Evolutionary conservation across 2,797 vertebrate species (phyloP).

Genomic region (Adrianichthys oophorus): DNA sequence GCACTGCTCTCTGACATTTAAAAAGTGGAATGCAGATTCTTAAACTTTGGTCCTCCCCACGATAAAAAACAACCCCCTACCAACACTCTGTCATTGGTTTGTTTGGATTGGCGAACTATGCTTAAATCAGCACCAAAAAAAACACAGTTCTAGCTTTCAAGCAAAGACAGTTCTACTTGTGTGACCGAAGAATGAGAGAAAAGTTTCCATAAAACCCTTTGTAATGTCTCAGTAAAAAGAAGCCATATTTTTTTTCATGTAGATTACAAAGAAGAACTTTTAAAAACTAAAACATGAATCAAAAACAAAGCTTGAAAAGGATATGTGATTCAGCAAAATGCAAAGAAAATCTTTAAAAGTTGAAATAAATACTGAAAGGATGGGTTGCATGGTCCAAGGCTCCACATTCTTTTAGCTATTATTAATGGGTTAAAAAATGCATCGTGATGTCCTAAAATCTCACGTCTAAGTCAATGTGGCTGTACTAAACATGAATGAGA

Average conservation of each 20-base stretch:
- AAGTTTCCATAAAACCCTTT: background rate
- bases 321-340: too few species aligned
- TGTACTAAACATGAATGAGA: conserved; percentile 33
- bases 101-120: background rate
- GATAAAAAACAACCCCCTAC: background rate
- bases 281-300: too few species aligned
- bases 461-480: conserved; percentile 39
- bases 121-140: background rate
- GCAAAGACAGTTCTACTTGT: background rate
- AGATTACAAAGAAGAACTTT: too few species aligned
- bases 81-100: too few species aligned
- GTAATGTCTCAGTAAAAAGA: too few species aligned
- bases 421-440: conserved; percentile 17
- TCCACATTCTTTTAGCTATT: background rate
- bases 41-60: too few species aligned
- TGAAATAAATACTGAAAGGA: background rate
- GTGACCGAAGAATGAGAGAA: too few species aligned
- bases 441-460: conserved; percentile 21
- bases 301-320: too few species aligned
- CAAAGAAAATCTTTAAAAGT: too few species aligned
- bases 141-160: too few species aligned
- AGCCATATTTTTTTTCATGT: too few species aligned
- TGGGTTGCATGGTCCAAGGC: background rate
- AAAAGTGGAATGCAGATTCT: background rate
- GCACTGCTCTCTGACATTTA: background rate